Conservation (phyloP, 2,888 invertebrate species). For the Melipona beecheii region DNA sequence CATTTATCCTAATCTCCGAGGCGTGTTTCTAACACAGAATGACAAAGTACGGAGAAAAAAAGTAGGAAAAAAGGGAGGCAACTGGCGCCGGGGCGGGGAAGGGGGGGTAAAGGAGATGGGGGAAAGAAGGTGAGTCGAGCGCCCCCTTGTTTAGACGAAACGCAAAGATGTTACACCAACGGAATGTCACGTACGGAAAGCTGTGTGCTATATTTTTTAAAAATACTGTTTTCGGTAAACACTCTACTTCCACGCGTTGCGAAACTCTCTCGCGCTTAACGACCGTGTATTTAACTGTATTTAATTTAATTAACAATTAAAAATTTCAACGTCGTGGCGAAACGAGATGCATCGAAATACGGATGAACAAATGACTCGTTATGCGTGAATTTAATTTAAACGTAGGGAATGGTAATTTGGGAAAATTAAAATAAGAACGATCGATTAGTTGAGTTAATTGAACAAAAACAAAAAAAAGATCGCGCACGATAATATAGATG, state of each 20-base stretch:
- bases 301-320: constrained; percentile 22
- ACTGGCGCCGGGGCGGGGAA: background rate
- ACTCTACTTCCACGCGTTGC: constrained; percentile 8
- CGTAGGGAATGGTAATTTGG: background rate
- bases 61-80: background rate
- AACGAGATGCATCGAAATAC: constrained; percentile 1
- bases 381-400: constrained; percentile 1
- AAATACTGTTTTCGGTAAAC: constrained; percentile 54
- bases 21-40: constrained; percentile 61
- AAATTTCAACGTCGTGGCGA: background rate
- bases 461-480: background rate
- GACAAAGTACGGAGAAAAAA: constrained; percentile 40
- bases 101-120: constrained; percentile 9
- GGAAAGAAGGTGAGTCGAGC: constrained; percentile 46
- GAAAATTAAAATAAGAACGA: background rate
- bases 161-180: constrained; percentile 55
- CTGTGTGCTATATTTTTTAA: constrained; percentile 45
- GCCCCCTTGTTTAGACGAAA: constrained; percentile 35
- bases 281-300: background rate
- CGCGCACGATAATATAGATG: background rate
- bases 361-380: constrained; percentile 20
- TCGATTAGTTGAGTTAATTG: background rate
- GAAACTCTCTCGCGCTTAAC: background rate
- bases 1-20: constrained; percentile 75
- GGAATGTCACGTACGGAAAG: constrained; percentile 59